Conservation (phyloP, 2,888 invertebrate species). For the Allolobophora icterica region DNA sequence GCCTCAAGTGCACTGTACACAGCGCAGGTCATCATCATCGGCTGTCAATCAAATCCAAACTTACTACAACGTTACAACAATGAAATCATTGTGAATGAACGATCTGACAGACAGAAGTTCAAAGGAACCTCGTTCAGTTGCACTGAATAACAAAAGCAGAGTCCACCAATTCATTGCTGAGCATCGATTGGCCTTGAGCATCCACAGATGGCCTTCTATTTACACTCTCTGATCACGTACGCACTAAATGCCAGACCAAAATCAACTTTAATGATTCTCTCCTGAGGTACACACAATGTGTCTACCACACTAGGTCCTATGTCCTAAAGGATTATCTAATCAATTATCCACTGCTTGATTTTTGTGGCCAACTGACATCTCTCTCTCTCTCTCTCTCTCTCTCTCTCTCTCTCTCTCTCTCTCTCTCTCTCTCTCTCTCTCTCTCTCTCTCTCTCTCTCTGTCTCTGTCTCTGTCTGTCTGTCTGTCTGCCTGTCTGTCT, state of each 20-base stretch:
- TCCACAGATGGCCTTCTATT: not conserved
- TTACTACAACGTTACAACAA: not conserved
- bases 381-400: too few relatives aligned
- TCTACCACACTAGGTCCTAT: not conserved
- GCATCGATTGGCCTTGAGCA: not conserved
- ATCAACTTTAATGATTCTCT: not conserved
- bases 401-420: too few relatives aligned
- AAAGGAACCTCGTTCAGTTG: not conserved
- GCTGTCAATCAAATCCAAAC: slow-evolving; percentile 8
- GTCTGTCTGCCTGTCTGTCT: too few relatives aligned
- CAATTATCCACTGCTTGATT: not conserved
- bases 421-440: too few relatives aligned
- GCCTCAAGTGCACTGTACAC: not conserved
- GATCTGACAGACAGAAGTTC: not conserved
- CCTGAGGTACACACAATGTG: not conserved
- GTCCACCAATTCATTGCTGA: not conserved
- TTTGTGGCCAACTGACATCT: not conserved
- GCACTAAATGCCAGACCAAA: not conserved
- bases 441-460: too few relatives aligned
- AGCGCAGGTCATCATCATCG: not conserved
- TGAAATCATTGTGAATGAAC: not conserved
- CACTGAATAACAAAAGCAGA: not conserved
- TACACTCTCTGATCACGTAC: not conserved
- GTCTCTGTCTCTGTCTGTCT: too few relatives aligned
- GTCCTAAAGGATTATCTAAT: not conserved